phyloP scores from a whole-genome alignment of 2,797 vertebrate species.

The Schizopygopsis pylzovi region DNA sequence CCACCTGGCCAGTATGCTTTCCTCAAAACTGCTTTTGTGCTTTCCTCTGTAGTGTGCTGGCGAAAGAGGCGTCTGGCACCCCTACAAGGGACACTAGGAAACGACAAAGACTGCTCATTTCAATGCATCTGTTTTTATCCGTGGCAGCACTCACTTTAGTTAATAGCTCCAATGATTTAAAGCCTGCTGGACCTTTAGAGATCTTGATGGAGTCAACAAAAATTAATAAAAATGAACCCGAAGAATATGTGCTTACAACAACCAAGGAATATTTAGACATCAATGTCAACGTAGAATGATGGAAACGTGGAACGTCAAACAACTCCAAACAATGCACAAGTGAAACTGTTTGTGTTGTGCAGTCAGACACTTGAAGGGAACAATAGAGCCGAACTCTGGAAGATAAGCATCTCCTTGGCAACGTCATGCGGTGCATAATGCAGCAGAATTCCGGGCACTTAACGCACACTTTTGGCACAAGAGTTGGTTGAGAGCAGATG shows the following conservation, averaged over 20 bases:
- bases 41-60: constrained; percentile 28
- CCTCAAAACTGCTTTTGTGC: constrained; percentile 28
- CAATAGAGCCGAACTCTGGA: constrained; percentile 50
- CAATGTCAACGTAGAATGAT: constrained; percentile 23
- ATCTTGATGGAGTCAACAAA: constrained; percentile 9
- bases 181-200: constrained; percentile 18
- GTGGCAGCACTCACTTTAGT: constrained; percentile 30
- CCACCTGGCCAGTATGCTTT: constrained; percentile 42
- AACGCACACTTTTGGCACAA: constrained; percentile 63
- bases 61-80: constrained; percentile 45
- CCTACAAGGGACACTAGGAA: constrained; percentile 26
- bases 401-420: constrained; percentile 61
- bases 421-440: constrained; percentile 61
- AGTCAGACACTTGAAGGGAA: constrained; percentile 55
- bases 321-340: constrained; percentile 39
- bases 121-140: constrained; percentile 30
- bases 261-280: constrained; percentile 23
- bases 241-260: background rate
- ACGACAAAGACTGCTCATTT: constrained; percentile 39
- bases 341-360: constrained; percentile 48
- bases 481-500: constrained; percentile 60
- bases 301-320: constrained; percentile 7
- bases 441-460: constrained; percentile 64
- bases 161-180: constrained; percentile 31
- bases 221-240: background rate